Evolutionary conservation across 2,797 vertebrate species (phyloP), one percentile per base, ranked within the genome.

Genomic region (Sciaenops ocellatus): DNA sequence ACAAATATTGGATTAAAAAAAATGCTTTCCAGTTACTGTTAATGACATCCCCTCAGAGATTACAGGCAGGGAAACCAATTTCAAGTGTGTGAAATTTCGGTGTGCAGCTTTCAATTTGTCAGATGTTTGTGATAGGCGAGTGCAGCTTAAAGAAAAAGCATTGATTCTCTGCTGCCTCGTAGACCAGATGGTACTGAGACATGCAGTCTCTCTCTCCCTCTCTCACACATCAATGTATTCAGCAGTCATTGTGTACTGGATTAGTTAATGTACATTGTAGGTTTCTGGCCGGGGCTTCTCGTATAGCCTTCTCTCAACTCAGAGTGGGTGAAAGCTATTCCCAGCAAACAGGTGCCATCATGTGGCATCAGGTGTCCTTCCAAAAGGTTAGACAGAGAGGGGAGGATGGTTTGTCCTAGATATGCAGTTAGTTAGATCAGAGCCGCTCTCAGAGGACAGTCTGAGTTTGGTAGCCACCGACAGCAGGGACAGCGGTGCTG

Each of bases 351-450:
- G 92, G 90, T 93, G 92, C 59, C 57, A 63, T 82, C 56, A 26
- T 76, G 73, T 42, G 57, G 90, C 86, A 90, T 92, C 89, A 90
- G 89, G 87, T 93, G 84, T 92, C 87, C 74, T 86, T 88, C 81
- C 56, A 15, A 85, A 84, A 86, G 85, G 83, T 89, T 77, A 85
- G 55, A 61, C 28, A 13, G 80, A 41, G 63, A 76, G 56, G n/a
- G 57, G 70, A 77, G 55, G 66, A 61, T 54, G 82, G 76, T 66
- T 73, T 85, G 90, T 82, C 87, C 93, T 80, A 92, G 79, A 90
- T 93, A 79, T 88, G 78, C 69, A 69, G 81, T 69, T 62, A 84
- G 91, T 76, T 73, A 73, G 80, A 91, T 70, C 84, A 83, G 73
- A 81, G 79, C 15, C 10, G 8, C 76, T 89, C 91, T 90, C 90